These are phyloP conservation scores for Pangasianodon gigas DNA, from an alignment of 2,113 vertebrate species.

Conservation along the genomic window DNA sequence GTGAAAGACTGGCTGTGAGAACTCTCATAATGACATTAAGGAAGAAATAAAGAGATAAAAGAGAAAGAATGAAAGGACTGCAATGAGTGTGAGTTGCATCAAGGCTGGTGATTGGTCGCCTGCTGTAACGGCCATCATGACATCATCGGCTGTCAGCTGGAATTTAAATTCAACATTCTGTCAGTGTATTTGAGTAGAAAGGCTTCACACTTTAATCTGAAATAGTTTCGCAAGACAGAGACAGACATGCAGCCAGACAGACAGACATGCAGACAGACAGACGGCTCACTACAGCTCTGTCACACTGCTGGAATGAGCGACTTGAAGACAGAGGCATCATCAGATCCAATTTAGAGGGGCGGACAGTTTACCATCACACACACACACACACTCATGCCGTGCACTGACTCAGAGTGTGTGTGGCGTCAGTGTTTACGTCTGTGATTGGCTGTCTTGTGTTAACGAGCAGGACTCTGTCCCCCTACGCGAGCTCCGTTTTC, in stretches of 20 bases:
- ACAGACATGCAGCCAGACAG: background rate
- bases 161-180: background rate
- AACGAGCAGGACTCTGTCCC: constrained; percentile 60
- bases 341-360: background rate
- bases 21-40: too few relatives aligned
- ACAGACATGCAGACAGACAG: background rate
- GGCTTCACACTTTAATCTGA: background rate
- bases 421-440: constrained; percentile 65
- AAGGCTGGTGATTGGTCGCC: background rate
- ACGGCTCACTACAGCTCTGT: background rate
- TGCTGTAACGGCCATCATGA: background rate
- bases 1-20: too few relatives aligned
- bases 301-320: background rate
- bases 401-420: constrained; percentile 21
- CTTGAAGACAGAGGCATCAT: constrained; percentile 14
- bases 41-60: background rate
- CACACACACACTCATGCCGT: constrained; percentile 23
- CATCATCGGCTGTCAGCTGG: background rate
- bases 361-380: background rate
- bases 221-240: background rate
- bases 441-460: constrained; percentile 72
- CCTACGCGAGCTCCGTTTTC: constrained; percentile 68
- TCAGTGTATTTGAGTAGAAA: background rate
- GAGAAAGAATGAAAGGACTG: background rate
- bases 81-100: background rate